A percentile compares a stretch with the other conserved stretches of the same genome.
Conservation (phyloP, 2,888 invertebrate species). For the Thera obeliscata region DNA sequence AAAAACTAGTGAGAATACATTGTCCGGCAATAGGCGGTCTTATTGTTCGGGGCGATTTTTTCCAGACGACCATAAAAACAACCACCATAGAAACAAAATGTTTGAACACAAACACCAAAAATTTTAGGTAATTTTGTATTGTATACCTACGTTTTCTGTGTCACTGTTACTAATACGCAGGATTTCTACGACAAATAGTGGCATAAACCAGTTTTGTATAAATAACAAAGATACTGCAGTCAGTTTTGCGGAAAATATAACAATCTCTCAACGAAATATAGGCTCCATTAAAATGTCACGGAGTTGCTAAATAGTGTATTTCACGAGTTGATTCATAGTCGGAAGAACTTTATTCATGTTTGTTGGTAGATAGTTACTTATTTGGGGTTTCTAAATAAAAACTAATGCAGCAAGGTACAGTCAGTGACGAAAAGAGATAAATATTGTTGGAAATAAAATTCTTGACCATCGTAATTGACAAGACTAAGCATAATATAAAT, state of each 20-base stretch:
- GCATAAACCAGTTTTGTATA: conserved; percentile 6
- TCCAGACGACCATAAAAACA: too few relatives aligned
- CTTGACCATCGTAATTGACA: too few relatives aligned
- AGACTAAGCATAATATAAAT: too few relatives aligned
- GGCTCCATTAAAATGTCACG: conserved; percentile 61
- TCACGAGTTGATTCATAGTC: conserved; percentile 25
- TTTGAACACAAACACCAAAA: too few relatives aligned
- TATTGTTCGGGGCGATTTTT: too few relatives aligned
- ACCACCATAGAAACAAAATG: too few relatives aligned
- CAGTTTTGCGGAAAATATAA: conserved; percentile 64
- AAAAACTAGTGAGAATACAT: too few relatives aligned
- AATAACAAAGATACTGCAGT: conserved; percentile 57
- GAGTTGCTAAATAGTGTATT: conserved; percentile 32
- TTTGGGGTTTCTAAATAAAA: conserved; percentile 1
- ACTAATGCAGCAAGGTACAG: neutral
- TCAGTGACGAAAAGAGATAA: too few relatives aligned
- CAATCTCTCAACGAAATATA: conserved; percentile 65
- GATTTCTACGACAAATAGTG: neutral
- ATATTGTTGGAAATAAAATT: too few relatives aligned
- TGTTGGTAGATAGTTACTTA: conserved; percentile 15
- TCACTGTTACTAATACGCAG: neutral
- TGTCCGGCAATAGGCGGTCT: too few relatives aligned
- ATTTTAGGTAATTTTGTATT: too few relatives aligned
- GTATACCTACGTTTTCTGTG: too few relatives aligned
- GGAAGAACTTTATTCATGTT: conserved; percentile 19